A percentile compares a stretch with the other conserved stretches of the same genome.
These are phyloP conservation scores for Apamea crenata DNA, from an alignment of 2,888 invertebrate species.

Conservation along the genomic window DNA sequence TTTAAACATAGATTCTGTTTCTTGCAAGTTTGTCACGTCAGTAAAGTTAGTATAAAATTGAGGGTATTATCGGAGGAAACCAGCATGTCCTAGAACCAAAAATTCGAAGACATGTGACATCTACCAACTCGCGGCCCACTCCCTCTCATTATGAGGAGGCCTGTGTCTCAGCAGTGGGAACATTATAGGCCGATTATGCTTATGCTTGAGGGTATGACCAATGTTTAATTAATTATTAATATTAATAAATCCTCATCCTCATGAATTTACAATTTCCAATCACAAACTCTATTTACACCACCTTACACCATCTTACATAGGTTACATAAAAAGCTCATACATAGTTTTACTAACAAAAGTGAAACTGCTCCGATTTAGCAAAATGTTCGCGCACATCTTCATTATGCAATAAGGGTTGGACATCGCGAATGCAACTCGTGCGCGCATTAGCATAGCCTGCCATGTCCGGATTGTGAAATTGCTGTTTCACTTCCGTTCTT, in stretches of 20 bases:
- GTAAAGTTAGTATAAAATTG: background rate
- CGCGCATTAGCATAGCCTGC: conserved; percentile 77
- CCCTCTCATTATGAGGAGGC: background rate
- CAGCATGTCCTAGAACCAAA: background rate
- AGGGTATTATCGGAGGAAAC: background rate
- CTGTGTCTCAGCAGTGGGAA: background rate
- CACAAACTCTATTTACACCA: conserved; percentile 8
- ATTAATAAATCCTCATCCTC: too few relatives aligned
- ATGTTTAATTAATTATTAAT: background rate
- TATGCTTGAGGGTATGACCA: background rate
- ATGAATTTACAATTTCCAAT: background rate
- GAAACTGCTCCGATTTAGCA: conserved; percentile 82
- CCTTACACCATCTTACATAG: conserved; percentile 56
- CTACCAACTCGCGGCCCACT: background rate
- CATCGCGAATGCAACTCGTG: conserved; percentile 75
- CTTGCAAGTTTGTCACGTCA: background rate
- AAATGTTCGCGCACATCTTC: conserved; percentile 81
- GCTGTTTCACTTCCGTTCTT: conserved; percentile 86
- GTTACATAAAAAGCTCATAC: conserved; percentile 54
- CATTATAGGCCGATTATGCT: background rate
- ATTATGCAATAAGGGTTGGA: conserved; percentile 88
- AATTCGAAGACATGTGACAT: background rate
- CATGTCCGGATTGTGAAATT: conserved; percentile 88
- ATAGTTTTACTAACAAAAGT: conserved; percentile 79
- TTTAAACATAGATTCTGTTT: too few relatives aligned